A percentile compares a stretch with the other conserved stretches of the same genome.
phyloP scores from a whole-genome alignment of 2,888 invertebrate genomes.

The Mactromeris polynyma region DNA sequence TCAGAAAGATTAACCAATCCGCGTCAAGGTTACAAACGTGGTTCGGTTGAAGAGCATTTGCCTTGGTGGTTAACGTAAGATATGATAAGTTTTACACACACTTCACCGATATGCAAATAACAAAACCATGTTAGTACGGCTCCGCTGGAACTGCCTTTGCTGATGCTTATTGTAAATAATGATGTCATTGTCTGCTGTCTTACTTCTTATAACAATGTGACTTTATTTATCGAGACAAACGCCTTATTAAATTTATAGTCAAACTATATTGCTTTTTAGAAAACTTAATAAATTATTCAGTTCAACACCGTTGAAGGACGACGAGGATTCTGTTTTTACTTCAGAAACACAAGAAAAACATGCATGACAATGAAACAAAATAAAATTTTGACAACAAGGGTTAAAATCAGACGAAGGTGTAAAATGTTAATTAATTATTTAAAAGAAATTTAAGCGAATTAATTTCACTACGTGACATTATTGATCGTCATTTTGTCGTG shows the following conservation, averaged over 20 bases:
- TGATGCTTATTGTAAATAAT: too few species aligned
- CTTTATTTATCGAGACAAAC: too few species aligned
- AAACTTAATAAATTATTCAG: background rate
- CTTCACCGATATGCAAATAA: too few species aligned
- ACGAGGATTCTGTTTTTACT: background rate
- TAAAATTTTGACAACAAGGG: background rate
- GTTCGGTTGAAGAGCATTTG: too few species aligned
- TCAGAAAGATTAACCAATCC: too few species aligned
- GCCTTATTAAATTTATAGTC: background rate
- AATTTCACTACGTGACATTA: conserved; percentile 3
- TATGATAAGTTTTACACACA: too few species aligned
- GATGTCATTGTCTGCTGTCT: too few species aligned
- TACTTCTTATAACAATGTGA: too few species aligned
- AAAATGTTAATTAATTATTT: conserved; percentile 12
- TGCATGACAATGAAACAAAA: background rate
- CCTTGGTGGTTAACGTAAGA: too few species aligned
- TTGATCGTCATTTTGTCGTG: background rate
- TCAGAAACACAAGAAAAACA: background rate
- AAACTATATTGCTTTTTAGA: background rate
- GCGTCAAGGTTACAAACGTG: too few species aligned
- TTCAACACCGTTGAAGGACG: background rate
- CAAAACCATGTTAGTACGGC: too few species aligned
- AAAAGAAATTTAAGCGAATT: conserved; percentile 1
- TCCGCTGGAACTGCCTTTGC: too few species aligned
- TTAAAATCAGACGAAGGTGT: background rate